Conservation (phyloP, 2,797 vertebrate species). For the Pelobates cultripes region DNA sequence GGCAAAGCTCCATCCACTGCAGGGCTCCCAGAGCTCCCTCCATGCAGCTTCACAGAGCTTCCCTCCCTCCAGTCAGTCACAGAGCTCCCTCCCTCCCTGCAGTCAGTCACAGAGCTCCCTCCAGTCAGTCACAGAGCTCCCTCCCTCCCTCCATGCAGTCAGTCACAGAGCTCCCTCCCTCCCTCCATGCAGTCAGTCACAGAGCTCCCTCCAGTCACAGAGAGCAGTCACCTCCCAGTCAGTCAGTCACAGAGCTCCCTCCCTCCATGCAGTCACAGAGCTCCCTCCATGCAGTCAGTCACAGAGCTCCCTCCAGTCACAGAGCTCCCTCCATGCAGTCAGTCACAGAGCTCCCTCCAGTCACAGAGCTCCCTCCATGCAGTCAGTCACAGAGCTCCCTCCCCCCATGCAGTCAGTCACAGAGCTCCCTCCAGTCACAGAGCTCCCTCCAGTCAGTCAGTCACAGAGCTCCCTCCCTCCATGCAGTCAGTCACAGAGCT, state of each 20-base stretch:
- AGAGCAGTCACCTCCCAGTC: too few relatives aligned
- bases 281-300: too few relatives aligned
- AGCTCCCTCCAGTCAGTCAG: neutral
- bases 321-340: neutral
- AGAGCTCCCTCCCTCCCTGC: neutral
- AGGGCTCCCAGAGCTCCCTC: neutral
- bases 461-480: too few relatives aligned
- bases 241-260: too few relatives aligned
- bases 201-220: neutral
- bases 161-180: neutral
- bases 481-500: too few relatives aligned
- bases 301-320: neutral
- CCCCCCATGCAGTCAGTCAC: neutral
- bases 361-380: too few relatives aligned
- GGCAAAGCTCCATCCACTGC: neutral
- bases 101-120: neutral
- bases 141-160: neutral
- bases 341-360: too few relatives aligned
- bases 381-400: neutral
- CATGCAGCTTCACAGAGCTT: neutral
- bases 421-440: neutral
- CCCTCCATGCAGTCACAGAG: too few relatives aligned
- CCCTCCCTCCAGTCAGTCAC: constrained; percentile 12
- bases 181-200: neutral
- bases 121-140: neutral